Evolutionary conservation across 2,888 invertebrate species (phyloP), one percentile per base, ranked within the genome.

Genomic region (Fragum sueziense): DNA sequence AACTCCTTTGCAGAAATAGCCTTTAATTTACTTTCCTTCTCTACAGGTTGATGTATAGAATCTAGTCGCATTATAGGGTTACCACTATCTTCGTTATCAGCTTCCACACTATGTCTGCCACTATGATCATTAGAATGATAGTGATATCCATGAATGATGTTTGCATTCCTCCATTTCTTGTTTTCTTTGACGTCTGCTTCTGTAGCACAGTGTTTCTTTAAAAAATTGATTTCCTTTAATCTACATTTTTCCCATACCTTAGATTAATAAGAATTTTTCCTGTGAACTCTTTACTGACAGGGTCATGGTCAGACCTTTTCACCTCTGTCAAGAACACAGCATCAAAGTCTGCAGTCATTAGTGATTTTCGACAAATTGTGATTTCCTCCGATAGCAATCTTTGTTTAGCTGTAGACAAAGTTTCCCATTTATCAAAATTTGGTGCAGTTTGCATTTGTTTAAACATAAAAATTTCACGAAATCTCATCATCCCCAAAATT

Each of bases 211-310:
- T 52, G 7, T 52, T 52, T 52, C n/a, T n/a, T n/a, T n/a, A n/a
- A n/a, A n/a, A n/a, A n/a, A n/a, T n/a, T n/a, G n/a, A 52, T 52
- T 52, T 52, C 52, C 20, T 52, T 52, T 52, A 11, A 6, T 22
- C 52, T 52, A n/a, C 52, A 52, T 52, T 52, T 52, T 20, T 52
- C 11, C 52, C 52, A 52, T 52, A 52, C 20, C 52, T 52, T 17
- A 52, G 52, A 20, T 52, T 52, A 52, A 52, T n/a, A 52, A 52
- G 52, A n/a, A 52, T 20, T 22, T 52, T 52, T 52, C 52, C 52
- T n/a, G 52, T 52, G 20, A 52, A 52, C 52, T 52, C n/a, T 52
- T 52, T 9, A 52, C 52, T 52, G 4, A n/a, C 20, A 11, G n/a
- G 11, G n/a, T 52, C 52, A 22, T 17, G 7, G 7, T 52, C 52